Percentiles rank a stretch among this genome's conserved stretches.
phyloP scores from a whole-genome alignment of 2,113 vertebrate species.

The Mystacornis crossleyi region DNA sequence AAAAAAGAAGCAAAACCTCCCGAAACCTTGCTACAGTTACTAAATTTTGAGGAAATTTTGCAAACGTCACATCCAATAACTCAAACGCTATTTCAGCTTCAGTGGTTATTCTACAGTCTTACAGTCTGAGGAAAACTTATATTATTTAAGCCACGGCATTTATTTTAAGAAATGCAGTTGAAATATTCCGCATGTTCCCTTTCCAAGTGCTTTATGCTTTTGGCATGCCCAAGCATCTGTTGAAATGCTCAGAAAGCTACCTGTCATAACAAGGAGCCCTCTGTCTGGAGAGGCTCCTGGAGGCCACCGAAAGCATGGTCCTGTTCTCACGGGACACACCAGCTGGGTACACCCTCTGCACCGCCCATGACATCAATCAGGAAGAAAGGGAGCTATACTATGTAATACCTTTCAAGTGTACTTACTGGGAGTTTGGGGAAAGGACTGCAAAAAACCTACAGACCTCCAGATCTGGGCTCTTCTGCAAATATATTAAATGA shows the following conservation, averaged over 20 bases:
- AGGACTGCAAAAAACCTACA: neutral
- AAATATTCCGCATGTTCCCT: neutral
- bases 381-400: neutral
- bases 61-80: neutral
- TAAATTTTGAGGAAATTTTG: neutral
- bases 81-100: neutral
- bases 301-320: neutral
- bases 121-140: slow-evolving; percentile 48
- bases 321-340: neutral
- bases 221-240: neutral
- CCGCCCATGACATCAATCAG: neutral
- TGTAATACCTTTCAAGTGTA: neutral
- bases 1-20: neutral
- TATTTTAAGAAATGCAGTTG: slow-evolving; percentile 30
- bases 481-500: neutral
- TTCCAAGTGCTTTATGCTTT: slow-evolving; percentile 1
- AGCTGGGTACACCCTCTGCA: neutral
- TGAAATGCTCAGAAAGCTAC: slow-evolving; percentile 47
- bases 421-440: neutral
- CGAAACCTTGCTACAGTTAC: neutral
- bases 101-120: neutral
- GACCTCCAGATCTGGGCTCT: neutral
- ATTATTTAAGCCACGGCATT: slow-evolving; percentile 47
- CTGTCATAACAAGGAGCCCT: slow-evolving; percentile 29
- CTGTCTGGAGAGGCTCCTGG: neutral